A percentile compares a stretch with the other conserved stretches of the same genome.
These are phyloP conservation scores for Tympanoctomys barrerae DNA, from an alignment of 2,797 vertebrate genomes.

Conservation along the genomic window DNA sequence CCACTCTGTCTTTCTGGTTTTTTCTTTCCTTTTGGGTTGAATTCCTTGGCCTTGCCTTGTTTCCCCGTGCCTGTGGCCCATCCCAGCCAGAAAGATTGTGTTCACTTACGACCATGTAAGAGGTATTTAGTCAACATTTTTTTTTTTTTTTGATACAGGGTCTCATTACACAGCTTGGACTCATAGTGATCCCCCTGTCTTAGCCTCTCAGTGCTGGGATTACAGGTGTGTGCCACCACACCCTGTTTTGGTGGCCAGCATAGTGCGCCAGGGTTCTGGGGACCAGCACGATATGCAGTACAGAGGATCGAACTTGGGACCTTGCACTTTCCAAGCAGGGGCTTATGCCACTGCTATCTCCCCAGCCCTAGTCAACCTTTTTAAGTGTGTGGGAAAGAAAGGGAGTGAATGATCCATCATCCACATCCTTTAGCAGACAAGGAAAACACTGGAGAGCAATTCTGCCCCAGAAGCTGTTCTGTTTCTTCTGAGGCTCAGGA, in stretches of 20 bases:
- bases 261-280: too few relatives aligned
- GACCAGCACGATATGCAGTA: too few relatives aligned
- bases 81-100: neutral
- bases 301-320: too few relatives aligned
- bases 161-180: too few relatives aligned
- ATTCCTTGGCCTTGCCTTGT: neutral
- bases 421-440: neutral
- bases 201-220: too few relatives aligned
- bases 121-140: neutral
- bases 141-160: too few relatives aligned
- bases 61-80: neutral
- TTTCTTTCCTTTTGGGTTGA: neutral
- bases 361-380: neutral
- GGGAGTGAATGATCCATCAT: neutral
- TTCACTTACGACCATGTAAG: neutral
- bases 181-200: too few relatives aligned
- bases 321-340: too few relatives aligned
- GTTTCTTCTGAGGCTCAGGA: neutral
- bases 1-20: neutral
- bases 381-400: neutral
- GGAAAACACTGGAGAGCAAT: neutral
- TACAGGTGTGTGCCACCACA: too few relatives aligned
- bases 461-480: neutral
- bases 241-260: too few relatives aligned
- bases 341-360: too few relatives aligned